phyloP scores from a whole-genome alignment of 2,888 invertebrate genomes.

The Acrocyrtus sp. region DNA sequence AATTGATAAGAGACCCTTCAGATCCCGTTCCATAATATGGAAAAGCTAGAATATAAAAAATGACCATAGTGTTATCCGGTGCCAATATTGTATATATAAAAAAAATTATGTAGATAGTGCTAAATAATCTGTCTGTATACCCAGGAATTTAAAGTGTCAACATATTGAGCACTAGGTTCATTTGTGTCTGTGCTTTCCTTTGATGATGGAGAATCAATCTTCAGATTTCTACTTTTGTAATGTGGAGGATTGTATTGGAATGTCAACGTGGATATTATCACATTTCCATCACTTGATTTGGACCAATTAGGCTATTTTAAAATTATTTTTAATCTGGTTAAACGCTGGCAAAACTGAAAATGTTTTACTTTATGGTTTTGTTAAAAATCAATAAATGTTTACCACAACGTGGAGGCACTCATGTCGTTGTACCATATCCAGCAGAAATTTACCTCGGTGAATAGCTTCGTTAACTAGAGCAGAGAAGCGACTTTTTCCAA shows the following conservation, averaged over 20 bases:
- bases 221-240: conserved; percentile 31
- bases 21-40: conserved; percentile 61
- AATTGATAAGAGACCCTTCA: conserved; percentile 58
- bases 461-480: conserved; percentile 57
- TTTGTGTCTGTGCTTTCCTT: conserved; percentile 7
- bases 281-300: conserved; percentile 58
- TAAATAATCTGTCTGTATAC: conserved; percentile 20
- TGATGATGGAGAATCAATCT: conserved; percentile 33
- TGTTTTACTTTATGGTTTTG: no score
- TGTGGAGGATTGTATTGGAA: conserved; percentile 62
- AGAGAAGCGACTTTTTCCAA: conserved; percentile 56
- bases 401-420: conserved; percentile 62
- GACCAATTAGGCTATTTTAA: conserved; percentile 61
- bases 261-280: conserved; percentile 59
- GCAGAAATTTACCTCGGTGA: conserved; percentile 58
- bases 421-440: conserved; percentile 57
- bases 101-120: not conserved
- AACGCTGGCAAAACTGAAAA: no score
- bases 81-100: no score
- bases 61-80: no score
- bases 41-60: conserved; percentile 27
- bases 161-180: conserved; percentile 53
- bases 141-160: conserved; percentile 62
- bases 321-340: no score
- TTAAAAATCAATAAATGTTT: conserved; percentile 32